Conservation (phyloP, 1,140 invertebrate species). For the Leptinotarsa lineolata region DNA sequence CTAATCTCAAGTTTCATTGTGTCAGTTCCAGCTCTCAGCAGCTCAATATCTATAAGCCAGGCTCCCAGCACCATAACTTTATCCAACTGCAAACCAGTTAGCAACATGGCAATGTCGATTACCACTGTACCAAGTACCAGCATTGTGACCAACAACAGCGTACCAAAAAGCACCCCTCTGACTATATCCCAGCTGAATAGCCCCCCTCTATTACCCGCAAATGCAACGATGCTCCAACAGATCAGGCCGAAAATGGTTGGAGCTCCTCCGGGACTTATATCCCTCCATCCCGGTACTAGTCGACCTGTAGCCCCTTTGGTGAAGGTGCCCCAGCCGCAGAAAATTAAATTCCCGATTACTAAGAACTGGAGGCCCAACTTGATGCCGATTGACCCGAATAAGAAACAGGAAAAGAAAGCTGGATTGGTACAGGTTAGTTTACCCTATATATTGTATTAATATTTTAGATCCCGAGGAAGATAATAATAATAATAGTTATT, state of each 20-base stretch:
- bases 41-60: neutral
- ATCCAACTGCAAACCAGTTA: conserved; percentile 12
- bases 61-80: neutral
- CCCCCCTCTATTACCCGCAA: conserved; percentile 38
- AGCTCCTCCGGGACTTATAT: conserved; percentile 50
- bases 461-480: no score
- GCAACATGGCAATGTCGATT: conserved; percentile 22
- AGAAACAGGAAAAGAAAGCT: conserved; percentile 48
- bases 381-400: conserved; percentile 63
- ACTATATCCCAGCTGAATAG: conserved; percentile 53
- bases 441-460: no score
- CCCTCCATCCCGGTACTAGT: conserved; percentile 50
- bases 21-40: no score
- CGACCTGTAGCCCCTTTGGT: conserved; percentile 41
- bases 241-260: conserved; percentile 36
- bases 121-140: conserved; percentile 10
- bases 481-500: no score
- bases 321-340: conserved; percentile 55
- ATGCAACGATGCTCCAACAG: conserved; percentile 16
- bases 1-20: no score
- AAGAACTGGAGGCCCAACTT: conserved; percentile 71
- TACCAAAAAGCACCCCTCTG: conserved; percentile 49
- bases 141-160: neutral
- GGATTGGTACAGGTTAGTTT: conserved; percentile 48
- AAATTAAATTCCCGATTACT: conserved; percentile 55